Base-by-base conservation (phyloP, 1,140 invertebrate genomes). In the Mamestra configurata region DNA sequence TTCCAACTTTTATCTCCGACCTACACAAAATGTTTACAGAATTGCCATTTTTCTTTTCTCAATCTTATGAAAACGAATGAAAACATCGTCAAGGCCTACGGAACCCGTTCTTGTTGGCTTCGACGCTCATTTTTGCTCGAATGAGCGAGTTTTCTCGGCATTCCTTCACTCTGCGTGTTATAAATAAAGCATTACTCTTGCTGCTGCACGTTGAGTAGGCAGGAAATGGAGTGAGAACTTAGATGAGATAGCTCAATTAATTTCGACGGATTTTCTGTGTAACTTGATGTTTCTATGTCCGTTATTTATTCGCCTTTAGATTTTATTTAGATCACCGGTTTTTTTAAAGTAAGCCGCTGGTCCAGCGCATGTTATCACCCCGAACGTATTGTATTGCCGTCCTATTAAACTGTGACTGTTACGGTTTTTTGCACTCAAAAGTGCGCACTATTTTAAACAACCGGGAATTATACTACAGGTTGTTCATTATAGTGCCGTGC, bases 161-260 rank as follows among this genome's bases (percentile, higher is more conserved):
- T 73, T 73, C 46, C 71, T 40, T 40, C 51, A 18, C 71, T 51
- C 15, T 53, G 49, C 53, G 71, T 57, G 53, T 40, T 18, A 57
- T 73, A 73, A 73, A 73, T 73, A 73, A 57, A 22, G 24, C 31
- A 73, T 72, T 49, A 73, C 71, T 35, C 71, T 40, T 57, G 49
- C n/a, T 24, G 6, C 13, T 11, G 43, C 46, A 53, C 22, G 20
- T 24, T 15, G 68, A 73, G 51, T 73, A 57, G 5, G 24, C 20
- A 20, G 22, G 4, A 2, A 20, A 71, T 71, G 68, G 43, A 51
- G 46, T 31, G 22, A 2, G 46, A 11, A 24, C 22, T 1, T 43
- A 20, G 15, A 22, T 4, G 37, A 46, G 20, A 43, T 10, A 1
- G 18, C 24, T 68, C n/a, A 11, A 46, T n/a, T 2, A 24, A 46